phyloP scores from a whole-genome alignment of 1,140 invertebrate species.

The Megathymus violae region DNA sequence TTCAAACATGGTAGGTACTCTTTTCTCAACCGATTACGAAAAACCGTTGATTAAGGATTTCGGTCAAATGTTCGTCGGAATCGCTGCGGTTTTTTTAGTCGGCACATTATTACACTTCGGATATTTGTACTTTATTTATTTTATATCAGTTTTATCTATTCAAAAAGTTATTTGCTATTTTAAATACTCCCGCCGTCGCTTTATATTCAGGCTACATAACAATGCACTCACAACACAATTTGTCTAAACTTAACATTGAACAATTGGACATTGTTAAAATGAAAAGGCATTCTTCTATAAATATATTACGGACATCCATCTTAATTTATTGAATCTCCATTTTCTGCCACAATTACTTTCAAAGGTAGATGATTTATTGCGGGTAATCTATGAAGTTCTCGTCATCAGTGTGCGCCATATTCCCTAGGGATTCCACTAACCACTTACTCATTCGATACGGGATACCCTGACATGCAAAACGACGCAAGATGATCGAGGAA shows the following conservation, averaged over 20 bases:
- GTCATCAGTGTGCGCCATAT: slow-evolving; percentile 48
- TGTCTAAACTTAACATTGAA: not conserved
- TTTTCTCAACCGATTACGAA: too few relatives aligned
- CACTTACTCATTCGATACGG: slow-evolving; percentile 60
- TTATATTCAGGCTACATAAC: not conserved
- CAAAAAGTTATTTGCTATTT: too few relatives aligned
- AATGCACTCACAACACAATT: slow-evolving; percentile 2
- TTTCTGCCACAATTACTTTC: slow-evolving; percentile 39
- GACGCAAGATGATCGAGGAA: slow-evolving; percentile 31
- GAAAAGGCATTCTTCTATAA: slow-evolving; percentile 22
- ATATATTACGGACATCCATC: slow-evolving; percentile 39
- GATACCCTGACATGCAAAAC: slow-evolving; percentile 21
- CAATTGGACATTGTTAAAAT: slow-evolving; percentile 1
- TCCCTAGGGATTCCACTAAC: slow-evolving; percentile 48
- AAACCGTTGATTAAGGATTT: too few relatives aligned
- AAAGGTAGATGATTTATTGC: slow-evolving; percentile 55
- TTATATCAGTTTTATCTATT: too few relatives aligned
- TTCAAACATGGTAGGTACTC: too few relatives aligned
- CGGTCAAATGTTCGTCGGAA: too few relatives aligned
- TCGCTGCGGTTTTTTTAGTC: too few relatives aligned
- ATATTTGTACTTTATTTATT: too few relatives aligned
- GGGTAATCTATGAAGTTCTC: slow-evolving; percentile 53
- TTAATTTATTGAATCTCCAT: slow-evolving; percentile 44
- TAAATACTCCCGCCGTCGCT: too few relatives aligned
- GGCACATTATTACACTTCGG: too few relatives aligned